phyloP scores from a whole-genome alignment of 1,140 invertebrate species.

The Oryctes rhinoceros region DNA sequence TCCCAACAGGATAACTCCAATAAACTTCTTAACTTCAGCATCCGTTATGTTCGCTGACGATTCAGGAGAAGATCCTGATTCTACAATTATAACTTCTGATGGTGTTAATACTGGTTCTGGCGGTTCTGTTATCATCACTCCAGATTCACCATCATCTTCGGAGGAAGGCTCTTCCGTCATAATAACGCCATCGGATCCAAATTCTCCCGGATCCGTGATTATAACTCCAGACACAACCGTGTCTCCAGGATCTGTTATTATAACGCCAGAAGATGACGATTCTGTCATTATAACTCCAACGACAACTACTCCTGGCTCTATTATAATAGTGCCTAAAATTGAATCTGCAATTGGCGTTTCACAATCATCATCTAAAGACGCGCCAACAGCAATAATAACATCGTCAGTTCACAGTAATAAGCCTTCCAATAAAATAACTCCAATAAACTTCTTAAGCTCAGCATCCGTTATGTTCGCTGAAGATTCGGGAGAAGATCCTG shows the following conservation, averaged over 20 bases:
- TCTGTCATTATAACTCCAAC: conserved; percentile 16
- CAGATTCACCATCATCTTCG: background rate
- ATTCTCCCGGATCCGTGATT: background rate
- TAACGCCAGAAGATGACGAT: background rate
- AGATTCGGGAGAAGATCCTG: no score
- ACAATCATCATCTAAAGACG: no score
- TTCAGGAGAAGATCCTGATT: background rate
- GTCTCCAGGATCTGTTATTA: background rate
- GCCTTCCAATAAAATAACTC: no score
- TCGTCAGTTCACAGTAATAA: no score
- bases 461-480: background rate
- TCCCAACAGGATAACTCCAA: background rate
- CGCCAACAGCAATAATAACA: background rate
- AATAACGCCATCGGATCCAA: background rate
- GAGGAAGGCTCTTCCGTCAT: conserved; percentile 6
- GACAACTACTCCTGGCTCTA: background rate
- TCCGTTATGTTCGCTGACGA: background rate
- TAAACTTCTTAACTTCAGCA: background rate
- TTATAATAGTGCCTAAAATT: background rate
- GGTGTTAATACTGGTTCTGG: background rate
- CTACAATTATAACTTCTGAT: background rate
- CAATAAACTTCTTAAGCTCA: background rate
- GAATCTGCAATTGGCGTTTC: background rate
- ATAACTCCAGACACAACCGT: conserved; percentile 17
- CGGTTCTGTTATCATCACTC: background rate